These are phyloP conservation scores for Aselliscus stoliczkanus DNA, from an alignment of 2,797 vertebrate genomes.

Conservation along the genomic window DNA sequence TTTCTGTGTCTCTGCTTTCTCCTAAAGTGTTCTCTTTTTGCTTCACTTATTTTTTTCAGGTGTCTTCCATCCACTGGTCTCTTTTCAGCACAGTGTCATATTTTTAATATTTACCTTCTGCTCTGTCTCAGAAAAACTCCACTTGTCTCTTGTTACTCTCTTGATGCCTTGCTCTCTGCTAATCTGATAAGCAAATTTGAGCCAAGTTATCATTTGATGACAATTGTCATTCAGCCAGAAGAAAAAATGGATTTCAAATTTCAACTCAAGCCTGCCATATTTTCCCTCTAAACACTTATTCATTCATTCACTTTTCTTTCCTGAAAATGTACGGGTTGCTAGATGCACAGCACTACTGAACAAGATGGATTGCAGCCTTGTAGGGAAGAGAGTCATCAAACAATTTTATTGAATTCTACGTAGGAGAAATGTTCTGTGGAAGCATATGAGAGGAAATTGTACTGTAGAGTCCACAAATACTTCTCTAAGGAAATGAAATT, in stretches of 20 bases:
- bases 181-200: not conserved
- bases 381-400: constrained; percentile 57
- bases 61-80: too few species aligned
- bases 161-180: not conserved
- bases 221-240: not conserved
- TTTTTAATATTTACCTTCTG: not conserved
- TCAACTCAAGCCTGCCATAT: not conserved
- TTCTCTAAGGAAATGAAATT: constrained; percentile 56
- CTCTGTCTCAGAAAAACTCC: not conserved
- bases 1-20: not conserved
- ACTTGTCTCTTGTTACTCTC: not conserved
- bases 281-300: not conserved
- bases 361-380: constrained; percentile 48
- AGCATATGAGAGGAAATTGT: constrained; percentile 37
- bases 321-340: constrained; percentile 12
- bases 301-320: not conserved
- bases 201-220: not conserved
- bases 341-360: constrained; percentile 12
- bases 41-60: not conserved
- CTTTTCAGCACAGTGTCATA: not conserved
- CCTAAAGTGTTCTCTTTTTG: not conserved
- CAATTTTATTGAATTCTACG: constrained; percentile 57
- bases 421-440: constrained; percentile 61
- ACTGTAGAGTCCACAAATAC: constrained; percentile 44
- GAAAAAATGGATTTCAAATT: not conserved